Conservation (phyloP, 1,140 invertebrate species). For the Sarcophaga bullata region DNA sequence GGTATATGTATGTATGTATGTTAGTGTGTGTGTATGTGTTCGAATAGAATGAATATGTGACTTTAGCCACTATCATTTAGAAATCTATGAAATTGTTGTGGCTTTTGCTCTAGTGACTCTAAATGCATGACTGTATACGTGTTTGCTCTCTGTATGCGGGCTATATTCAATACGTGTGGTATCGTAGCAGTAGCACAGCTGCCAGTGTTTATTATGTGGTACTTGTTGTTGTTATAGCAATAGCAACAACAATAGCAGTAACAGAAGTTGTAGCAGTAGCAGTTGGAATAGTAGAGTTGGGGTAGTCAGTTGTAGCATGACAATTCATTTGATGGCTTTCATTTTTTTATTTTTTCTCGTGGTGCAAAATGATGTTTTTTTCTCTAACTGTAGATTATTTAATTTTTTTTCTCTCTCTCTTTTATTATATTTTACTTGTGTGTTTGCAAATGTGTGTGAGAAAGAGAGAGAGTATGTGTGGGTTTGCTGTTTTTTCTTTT, state of each 20-base stretch:
- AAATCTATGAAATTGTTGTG: conserved; percentile 40
- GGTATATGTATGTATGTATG: too few relatives aligned
- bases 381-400: not conserved
- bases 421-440: conserved; percentile 1
- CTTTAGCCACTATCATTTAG: conserved; percentile 5
- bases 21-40: too few relatives aligned
- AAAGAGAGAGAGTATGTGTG: too few relatives aligned
- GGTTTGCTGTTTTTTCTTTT: not conserved
- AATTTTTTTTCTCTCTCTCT: not conserved
- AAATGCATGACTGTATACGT: not conserved
- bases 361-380: conserved; percentile 12
- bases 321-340: conserved; percentile 30
- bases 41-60: not conserved
- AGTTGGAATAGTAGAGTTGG: not conserved
- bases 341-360: conserved; percentile 5
- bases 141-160: not conserved
- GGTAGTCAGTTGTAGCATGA: conserved; percentile 31
- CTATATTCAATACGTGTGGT: not conserved
- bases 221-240: not conserved
- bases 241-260: not conserved
- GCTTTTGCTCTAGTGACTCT: conserved; percentile 1
- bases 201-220: conserved; percentile 37
- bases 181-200: not conserved
- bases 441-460: not conserved
- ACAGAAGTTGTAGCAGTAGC: not conserved